phyloP scores from a whole-genome alignment of 2,797 vertebrate genomes.

The Micromesistius poutassou region DNA sequence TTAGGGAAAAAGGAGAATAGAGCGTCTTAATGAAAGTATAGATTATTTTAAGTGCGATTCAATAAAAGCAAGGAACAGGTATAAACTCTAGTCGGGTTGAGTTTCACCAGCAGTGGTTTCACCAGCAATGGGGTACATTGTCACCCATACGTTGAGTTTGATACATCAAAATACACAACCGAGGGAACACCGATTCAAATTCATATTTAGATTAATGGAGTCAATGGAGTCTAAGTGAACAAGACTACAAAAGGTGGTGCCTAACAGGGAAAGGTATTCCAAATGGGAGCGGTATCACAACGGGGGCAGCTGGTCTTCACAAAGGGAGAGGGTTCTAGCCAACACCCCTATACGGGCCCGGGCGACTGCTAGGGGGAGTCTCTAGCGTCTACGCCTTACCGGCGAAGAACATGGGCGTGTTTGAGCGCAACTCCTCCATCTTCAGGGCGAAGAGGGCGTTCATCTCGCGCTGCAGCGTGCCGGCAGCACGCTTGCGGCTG shows the following conservation, averaged over 20 bases:
- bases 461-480: constrained; percentile 96
- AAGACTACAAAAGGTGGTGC: not conserved
- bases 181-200: not conserved
- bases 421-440: constrained; percentile 94
- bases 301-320: not conserved
- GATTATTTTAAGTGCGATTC: not conserved
- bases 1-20: constrained; percentile 20
- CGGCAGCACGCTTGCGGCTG: constrained; percentile 78
- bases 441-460: constrained; percentile 92
- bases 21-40: not conserved
- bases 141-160: not conserved
- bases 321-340: not conserved
- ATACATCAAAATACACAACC: not conserved
- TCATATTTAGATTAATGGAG: not conserved
- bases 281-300: not conserved
- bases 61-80: not conserved
- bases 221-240: not conserved
- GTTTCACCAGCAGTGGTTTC: not conserved
- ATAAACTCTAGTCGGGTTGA: not conserved
- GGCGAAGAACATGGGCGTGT: constrained; percentile 89
- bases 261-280: not conserved
- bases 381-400: constrained; percentile 78
- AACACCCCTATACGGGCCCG: constrained; percentile 5
- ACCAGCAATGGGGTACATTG: not conserved
- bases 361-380: constrained; percentile 11